Conservation (phyloP, 2,113 vertebrate species). For the Bubalus kerabau region DNA sequence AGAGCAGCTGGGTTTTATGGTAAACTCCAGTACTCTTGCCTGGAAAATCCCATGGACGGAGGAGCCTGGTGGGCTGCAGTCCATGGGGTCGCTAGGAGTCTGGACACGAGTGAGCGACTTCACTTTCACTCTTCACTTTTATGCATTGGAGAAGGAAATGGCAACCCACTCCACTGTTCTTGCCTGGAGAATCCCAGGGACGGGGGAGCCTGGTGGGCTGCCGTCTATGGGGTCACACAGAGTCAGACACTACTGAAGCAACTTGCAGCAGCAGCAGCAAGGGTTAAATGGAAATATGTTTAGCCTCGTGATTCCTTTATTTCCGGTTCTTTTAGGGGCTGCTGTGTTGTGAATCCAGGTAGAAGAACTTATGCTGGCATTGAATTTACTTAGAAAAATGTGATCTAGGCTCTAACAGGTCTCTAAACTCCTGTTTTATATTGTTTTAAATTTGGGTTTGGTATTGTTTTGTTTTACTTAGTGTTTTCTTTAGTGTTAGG, state of each 20-base stretch:
- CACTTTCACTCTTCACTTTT: no score
- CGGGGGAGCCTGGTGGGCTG: no score
- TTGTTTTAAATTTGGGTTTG: neutral
- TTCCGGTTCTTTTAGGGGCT: neutral
- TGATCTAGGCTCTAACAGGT: neutral
- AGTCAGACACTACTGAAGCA: fast-evolving
- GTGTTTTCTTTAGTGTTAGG: neutral
- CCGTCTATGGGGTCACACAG: fast-evolving
- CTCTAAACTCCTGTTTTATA: neutral
- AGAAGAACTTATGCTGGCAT: neutral
- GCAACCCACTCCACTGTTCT: no score
- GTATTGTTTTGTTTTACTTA: neutral
- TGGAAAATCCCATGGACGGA: no score
- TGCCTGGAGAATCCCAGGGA: no score
- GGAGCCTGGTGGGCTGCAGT: no score
- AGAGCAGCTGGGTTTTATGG: neutral
- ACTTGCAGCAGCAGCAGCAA: neutral
- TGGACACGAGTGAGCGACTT: no score
- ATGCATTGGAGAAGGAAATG: no score
- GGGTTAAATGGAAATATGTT: neutral
- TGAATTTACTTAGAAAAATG: neutral
- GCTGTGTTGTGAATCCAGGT: neutral
- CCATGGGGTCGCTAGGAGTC: no score
- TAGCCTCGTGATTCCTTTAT: neutral
- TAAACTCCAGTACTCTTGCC: neutral